Percentiles rank a stretch among this genome's conserved stretches.
Evolutionary conservation across 2,113 vertebrate species (phyloP).

Genomic region (Pollachius pollachius): DNA sequence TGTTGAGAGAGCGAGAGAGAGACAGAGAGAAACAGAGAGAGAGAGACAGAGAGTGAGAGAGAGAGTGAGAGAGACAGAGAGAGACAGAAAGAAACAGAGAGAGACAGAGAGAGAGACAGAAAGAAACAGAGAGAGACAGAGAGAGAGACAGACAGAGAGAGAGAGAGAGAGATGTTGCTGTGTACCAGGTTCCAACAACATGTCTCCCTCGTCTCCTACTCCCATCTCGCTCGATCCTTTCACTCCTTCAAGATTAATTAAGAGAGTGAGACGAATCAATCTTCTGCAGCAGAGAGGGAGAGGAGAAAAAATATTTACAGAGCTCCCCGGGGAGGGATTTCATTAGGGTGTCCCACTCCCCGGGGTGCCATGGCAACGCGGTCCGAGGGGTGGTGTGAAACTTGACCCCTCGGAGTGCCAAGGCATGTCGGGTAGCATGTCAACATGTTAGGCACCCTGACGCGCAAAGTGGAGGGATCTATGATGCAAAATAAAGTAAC

Average conservation of each 20-base stretch:
- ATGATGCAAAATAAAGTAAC: background rate
- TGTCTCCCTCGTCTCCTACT: slow-evolving; percentile 46
- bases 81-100: slow-evolving; percentile 10
- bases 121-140: background rate
- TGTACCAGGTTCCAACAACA: slow-evolving; percentile 52
- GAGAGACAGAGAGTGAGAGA: slow-evolving; percentile 12
- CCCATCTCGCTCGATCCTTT: slow-evolving; percentile 29
- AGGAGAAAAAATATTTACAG: slow-evolving; percentile 70
- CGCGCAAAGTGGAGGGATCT: background rate
- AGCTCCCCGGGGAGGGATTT: slow-evolving; percentile 62
- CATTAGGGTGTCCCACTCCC: slow-evolving; percentile 61
- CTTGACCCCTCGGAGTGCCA: slow-evolving; percentile 24
- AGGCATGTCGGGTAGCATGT: background rate
- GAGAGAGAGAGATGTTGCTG: slow-evolving; percentile 43
- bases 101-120: background rate
- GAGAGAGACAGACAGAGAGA: slow-evolving; percentile 1
- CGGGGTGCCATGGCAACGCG: slow-evolving; percentile 28
- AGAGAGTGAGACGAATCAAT: slow-evolving; percentile 57
- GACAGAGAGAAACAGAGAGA: background rate
- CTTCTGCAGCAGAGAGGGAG: slow-evolving; percentile 54
- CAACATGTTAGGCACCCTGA: slow-evolving; percentile 1
- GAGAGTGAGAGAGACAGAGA: slow-evolving; percentile 1
- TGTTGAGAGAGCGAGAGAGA: background rate
- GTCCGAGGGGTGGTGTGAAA: slow-evolving; percentile 35
- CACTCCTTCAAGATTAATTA: slow-evolving; percentile 64